A percentile compares a stretch with the other conserved stretches of the same genome.
Evolutionary conservation across 2,113 vertebrate genomes (phyloP).

Genomic region (Cryptomyrus ogoouensis): DNA sequence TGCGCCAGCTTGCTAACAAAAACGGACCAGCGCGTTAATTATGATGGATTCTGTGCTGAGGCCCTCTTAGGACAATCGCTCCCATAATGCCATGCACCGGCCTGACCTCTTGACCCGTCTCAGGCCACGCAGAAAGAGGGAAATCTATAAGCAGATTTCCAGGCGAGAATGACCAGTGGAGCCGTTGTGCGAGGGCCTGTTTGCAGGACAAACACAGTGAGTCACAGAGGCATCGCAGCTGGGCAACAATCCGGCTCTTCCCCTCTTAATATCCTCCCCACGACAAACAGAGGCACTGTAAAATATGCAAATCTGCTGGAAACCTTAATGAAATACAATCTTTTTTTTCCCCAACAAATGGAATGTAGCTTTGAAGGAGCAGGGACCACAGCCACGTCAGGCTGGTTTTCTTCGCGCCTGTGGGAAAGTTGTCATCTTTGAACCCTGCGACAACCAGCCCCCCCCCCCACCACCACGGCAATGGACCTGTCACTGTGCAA

Average conservation of each 20-base stretch:
- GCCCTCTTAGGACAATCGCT: slow-evolving; percentile 83
- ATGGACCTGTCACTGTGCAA: slow-evolving; percentile 23
- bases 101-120: slow-evolving; percentile 86
- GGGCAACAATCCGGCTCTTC: slow-evolving; percentile 51
- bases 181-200: slow-evolving; percentile 52
- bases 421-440: slow-evolving; percentile 63
- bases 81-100: slow-evolving; percentile 80
- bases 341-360: slow-evolving; percentile 52
- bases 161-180: slow-evolving; percentile 59
- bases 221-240: slow-evolving; percentile 53
- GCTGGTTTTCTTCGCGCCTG: slow-evolving; percentile 36
- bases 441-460: slow-evolving; percentile 35
- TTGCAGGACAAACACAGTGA: slow-evolving; percentile 66
- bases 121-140: slow-evolving; percentile 78
- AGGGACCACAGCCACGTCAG: slow-evolving; percentile 42
- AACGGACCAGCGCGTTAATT: slow-evolving; percentile 83
- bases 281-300: slow-evolving; percentile 44
- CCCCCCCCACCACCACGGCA: slow-evolving; percentile 36
- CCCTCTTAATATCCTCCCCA: slow-evolving; percentile 46
- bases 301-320: slow-evolving; percentile 58
- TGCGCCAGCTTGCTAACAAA: slow-evolving; percentile 74
- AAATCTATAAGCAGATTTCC: slow-evolving; percentile 87
- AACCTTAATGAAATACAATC: slow-evolving; percentile 54
- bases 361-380: slow-evolving; percentile 44
- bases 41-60: slow-evolving; percentile 86